A percentile compares a stretch with the other conserved stretches of the same genome.
These are phyloP conservation scores for Kobus ellipsiprymnus DNA, from an alignment of 2,113 vertebrate species.

Conservation along the genomic window DNA sequence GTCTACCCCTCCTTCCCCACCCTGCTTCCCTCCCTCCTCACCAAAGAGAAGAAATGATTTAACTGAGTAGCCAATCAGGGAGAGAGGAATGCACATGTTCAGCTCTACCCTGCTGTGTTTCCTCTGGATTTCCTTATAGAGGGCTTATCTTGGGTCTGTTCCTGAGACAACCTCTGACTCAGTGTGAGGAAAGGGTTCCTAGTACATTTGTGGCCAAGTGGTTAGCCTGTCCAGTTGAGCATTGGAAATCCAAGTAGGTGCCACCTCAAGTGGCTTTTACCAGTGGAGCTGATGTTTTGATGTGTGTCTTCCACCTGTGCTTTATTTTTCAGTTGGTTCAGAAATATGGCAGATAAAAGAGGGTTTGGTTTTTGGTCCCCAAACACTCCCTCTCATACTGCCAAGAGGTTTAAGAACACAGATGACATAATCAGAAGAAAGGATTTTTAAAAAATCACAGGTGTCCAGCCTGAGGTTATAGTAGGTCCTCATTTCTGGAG, in stretches of 20 bases:
- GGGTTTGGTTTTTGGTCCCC: background rate
- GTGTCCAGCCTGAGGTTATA: background rate
- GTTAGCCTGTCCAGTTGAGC: background rate
- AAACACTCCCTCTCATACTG: background rate
- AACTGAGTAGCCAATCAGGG: background rate
- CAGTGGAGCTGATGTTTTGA: background rate
- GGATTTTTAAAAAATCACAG: background rate
- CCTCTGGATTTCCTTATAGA: background rate
- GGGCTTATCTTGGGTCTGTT: background rate
- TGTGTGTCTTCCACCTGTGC: background rate
- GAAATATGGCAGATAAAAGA: background rate
- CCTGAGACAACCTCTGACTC: background rate
- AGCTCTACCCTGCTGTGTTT: background rate
- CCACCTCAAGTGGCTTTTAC: background rate
- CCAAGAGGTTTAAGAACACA: background rate
- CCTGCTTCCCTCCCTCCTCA: background rate
- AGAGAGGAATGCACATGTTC: background rate
- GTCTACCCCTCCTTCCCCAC: background rate
- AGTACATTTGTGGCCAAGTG: background rate
- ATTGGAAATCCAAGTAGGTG: accelerated
- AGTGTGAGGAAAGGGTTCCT: background rate
- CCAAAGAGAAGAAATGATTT: background rate
- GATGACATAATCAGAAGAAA: background rate
- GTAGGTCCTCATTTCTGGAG: background rate
- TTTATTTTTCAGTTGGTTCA: background rate